Percentiles rank a stretch among this genome's conserved stretches.
Evolutionary conservation across 2,888 invertebrate species (phyloP).

Genomic region (Aphelenchoides bicaudatus): DNA sequence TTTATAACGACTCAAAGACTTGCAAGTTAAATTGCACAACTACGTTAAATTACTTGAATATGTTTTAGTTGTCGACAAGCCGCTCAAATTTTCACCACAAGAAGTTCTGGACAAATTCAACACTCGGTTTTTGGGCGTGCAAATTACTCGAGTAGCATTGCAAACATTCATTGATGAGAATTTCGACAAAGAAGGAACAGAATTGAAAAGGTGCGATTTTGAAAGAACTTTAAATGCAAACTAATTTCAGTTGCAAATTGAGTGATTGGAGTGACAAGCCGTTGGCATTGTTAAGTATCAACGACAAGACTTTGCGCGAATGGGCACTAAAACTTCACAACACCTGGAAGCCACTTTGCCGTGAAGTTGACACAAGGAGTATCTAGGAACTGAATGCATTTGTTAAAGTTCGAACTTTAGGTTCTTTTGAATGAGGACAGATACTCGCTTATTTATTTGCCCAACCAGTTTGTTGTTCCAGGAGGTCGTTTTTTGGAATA

Average conservation of each 20-base stretch:
- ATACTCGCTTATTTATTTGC: slow-evolving; percentile 82
- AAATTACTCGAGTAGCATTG: slow-evolving; percentile 38
- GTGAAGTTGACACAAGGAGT: slow-evolving; percentile 43
- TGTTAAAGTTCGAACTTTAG: slow-evolving; percentile 20
- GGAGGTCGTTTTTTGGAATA: slow-evolving; percentile 67
- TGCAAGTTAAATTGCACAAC: too few species aligned
- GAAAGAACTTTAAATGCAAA: not conserved
- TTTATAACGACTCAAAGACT: slow-evolving; percentile 40
- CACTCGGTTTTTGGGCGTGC: slow-evolving; percentile 30
- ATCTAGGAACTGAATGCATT: slow-evolving; percentile 34
- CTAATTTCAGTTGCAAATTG: slow-evolving; percentile 46
- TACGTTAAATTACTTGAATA: too few species aligned
- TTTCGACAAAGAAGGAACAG: slow-evolving; percentile 50
- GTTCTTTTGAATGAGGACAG: too few species aligned
- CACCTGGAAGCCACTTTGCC: slow-evolving; percentile 63
- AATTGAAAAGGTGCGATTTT: slow-evolving; percentile 40
- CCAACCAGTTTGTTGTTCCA: slow-evolving; percentile 71
- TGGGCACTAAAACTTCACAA: slow-evolving; percentile 70
- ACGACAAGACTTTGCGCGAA: slow-evolving; percentile 68
- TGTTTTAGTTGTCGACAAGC: slow-evolving; percentile 39
- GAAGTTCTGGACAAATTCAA: slow-evolving; percentile 33
- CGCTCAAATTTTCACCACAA: slow-evolving; percentile 32
- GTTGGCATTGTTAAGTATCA: slow-evolving; percentile 70
- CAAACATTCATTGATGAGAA: slow-evolving; percentile 47
- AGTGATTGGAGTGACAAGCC: slow-evolving; percentile 66